Evolutionary conservation across 2,888 invertebrate species (phyloP).

Genomic region (Bimastos eiseni): DNA sequence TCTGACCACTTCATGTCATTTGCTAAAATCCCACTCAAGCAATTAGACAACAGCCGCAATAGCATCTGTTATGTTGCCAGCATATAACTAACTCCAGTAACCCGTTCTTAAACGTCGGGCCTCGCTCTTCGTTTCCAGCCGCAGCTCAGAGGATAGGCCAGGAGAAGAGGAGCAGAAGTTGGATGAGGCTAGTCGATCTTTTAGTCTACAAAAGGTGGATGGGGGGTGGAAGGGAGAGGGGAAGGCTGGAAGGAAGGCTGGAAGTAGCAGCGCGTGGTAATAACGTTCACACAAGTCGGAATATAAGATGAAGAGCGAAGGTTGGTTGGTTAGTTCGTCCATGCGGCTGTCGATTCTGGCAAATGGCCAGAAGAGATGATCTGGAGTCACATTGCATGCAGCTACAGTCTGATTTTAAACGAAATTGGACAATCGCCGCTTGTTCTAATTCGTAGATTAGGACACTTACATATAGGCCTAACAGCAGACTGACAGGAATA

Average conservation of each 20-base stretch:
- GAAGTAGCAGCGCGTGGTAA: neutral
- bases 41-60: neutral
- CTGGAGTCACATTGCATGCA: neutral
- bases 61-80: neutral
- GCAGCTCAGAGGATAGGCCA: neutral
- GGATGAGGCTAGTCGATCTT: no score
- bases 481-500: neutral
- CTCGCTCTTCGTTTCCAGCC: neutral
- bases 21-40: neutral
- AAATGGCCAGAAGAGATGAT: neutral
- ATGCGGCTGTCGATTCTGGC: no score
- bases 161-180: neutral
- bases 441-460: neutral
- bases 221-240: neutral
- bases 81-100: neutral
- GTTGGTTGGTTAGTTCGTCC: neutral
- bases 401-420: neutral
- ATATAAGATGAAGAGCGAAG: constrained; percentile 1
- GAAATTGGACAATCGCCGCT: neutral
- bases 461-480: neutral
- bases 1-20: neutral
- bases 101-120: neutral
- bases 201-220: no score
- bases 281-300: constrained; percentile 4
- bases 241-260: neutral